Evolutionary conservation across 2,113 vertebrate genomes (phyloP).

Genomic region (Nicator chloris): DNA sequence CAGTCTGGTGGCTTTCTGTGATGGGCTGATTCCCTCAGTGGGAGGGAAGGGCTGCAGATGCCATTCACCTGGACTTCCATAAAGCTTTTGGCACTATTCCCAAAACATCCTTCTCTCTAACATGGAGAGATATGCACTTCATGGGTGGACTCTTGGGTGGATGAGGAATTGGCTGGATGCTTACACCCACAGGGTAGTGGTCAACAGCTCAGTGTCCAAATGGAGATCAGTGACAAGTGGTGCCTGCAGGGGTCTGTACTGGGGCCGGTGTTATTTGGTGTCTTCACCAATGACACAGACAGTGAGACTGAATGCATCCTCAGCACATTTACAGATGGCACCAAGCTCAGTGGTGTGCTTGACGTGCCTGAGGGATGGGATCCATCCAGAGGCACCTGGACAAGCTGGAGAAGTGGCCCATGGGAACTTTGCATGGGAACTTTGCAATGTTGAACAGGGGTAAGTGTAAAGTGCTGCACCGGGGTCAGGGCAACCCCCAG

Average conservation of each 20-base stretch:
- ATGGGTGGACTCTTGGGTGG: not conserved
- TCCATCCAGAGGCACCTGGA: not conserved
- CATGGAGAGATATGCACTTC: not conserved
- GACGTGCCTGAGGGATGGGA: not conserved
- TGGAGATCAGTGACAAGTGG: not conserved
- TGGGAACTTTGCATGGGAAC: too few species aligned
- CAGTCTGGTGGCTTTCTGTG: not conserved
- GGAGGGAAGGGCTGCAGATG: not conserved
- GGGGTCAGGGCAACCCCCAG: not conserved
- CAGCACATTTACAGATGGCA: not conserved
- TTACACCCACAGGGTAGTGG: not conserved
- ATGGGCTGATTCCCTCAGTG: not conserved
- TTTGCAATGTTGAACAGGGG: not conserved
- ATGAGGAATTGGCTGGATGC: not conserved
- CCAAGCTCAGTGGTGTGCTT: not conserved
- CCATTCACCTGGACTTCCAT: not conserved
- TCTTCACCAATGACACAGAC: not conserved
- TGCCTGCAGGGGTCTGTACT: not conserved
- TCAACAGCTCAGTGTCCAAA: not conserved
- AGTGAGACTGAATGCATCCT: not conserved
- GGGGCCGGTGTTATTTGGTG: not conserved
- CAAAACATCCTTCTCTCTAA: not conserved
- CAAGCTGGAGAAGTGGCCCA: not conserved
- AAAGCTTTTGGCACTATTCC: accelerated
- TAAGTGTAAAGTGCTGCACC: not conserved